Base-by-base conservation (phyloP, 2,113 vertebrate genomes). In the Aegotheles bennettii region DNA sequence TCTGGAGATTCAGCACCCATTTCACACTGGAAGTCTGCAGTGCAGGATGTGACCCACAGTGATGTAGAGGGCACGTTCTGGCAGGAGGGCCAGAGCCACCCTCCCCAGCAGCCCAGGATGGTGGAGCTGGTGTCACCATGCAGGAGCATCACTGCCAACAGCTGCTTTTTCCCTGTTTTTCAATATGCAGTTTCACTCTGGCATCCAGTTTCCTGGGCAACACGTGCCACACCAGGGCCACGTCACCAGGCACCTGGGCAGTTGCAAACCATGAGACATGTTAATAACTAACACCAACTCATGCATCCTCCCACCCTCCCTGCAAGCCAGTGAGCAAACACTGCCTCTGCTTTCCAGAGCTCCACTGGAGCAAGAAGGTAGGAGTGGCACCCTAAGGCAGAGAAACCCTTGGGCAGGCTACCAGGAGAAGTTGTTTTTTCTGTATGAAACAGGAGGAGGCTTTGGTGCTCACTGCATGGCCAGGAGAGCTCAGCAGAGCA, bases 41-140 rank as follows among this genome's bases (percentile, higher is more conserved):
- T 7, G 18, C 73, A 42, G 33, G 33, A 67, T 38, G 19, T 0
- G 1, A 78, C 33, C 16, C 3, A 2, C 29, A 56, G 11, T n/a
- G 50, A 48, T 6, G 20, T 2, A 1, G 36, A 70, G 11, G 31
- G 19, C 60, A 25, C 0, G 0, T 36, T 82, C 63, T n/a, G 82
- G 68, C 60, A 93, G 31, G 20, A 48, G 50, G n/a, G 11, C 16
- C 63, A 83, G 40, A 84, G 29, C 9, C 47, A 67, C 23, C 10
- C 11, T 61, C 6, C 24, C 31, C 57, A 69, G 59, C 21, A 87
- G 74, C 47, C 42, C 2, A 2, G 45, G 21, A 77, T 5, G 4
- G 28, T 7, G 16, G 12, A n/a, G 25, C 13, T 64, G 36, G n/a
- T 63, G 47, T 50, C 40, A 71, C 70, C 59, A 63, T 0, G 4